Evolutionary conservation across 1,140 invertebrate species (phyloP), one percentile per base, ranked within the genome.

Genomic region (Whitmania pigra): DNA sequence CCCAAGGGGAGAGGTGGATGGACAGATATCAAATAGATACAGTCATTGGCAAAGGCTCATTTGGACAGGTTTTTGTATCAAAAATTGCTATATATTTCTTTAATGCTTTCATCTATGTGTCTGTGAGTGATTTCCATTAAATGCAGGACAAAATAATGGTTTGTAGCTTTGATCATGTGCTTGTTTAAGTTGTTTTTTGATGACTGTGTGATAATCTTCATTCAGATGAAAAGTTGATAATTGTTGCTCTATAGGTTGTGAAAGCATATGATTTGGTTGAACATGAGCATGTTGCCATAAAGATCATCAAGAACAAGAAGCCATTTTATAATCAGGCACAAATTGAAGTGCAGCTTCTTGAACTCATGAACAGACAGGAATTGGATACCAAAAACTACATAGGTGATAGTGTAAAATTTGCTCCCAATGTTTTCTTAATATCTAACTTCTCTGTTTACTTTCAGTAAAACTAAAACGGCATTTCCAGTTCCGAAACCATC

Each of bases 281-380:
- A 83, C 90, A 96, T 84, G 92, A 92, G 84, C 89, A 96, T 84
- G 95, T 99, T 80, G 97, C 97, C 78, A 96, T 99, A 83, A 99
- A 99, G 87, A 99, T 99, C 81, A 99, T 99, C 84, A 99, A 99
- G 85, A 99, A 99, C 86, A 99, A 99, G 85, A 98, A 98, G 87
- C 94, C 96, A 81, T 99, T 99, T 87, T 89, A 97, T 79, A 97
- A 98, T 85, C 96, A 98, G 87, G 96, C 96, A 82, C 94, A 98
- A 88, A 99, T 99, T 84, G 96, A 99, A 88, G 95, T 99, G 79
- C 94, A 93, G 95, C 88, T 97, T 95, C 89, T 94, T 97, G 88
- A 95, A 94, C 94, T 86, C 86, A 79, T 75, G 76, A 53, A 25
- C 22, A 67, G n/a, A 53, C 29, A 31, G n/a, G 20, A 55, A 20